Base-by-base conservation (phyloP, 2,797 vertebrate species). In the Nyctibius grandis region DNA sequence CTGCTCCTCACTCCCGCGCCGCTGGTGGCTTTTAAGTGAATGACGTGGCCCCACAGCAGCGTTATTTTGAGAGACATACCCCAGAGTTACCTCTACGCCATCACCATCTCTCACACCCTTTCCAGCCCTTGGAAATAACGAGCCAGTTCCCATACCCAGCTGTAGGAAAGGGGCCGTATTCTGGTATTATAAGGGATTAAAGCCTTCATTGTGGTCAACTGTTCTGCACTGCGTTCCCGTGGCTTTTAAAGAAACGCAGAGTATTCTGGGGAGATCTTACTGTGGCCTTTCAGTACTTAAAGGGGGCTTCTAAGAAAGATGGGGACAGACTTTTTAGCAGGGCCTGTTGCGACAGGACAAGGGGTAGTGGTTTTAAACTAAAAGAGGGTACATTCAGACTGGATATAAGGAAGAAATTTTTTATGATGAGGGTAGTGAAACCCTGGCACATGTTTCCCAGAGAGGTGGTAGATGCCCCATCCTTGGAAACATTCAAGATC, bases 41-140 rank as follows among this genome's bases (percentile, higher is more conserved):
- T 33, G 47, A 45, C 1, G 12, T 40, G 44, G 75, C 23, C 57
- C 29, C 3, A 1, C 2, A 2, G 38, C 51, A 68, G 38, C 0
- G 0, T 33, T 69, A 25, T 38, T 83, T 51, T 3, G 4, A 40
- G 36, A 42, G 51, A 9, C 6, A 5, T 23, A 8, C 20, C 51
- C n/a, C 9, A 6, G 31, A 34, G 42, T 75, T 64, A 33, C 51
- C 45, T 36, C 17, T 42, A 7, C 15, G n/a, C 23, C 22, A 2
- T n/a, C 21, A 12, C 34, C 45, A 5, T 19, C 53, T 42, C 50
- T 69, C 21, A 25, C n/a, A 5, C 2, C 7, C 15, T 34, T 45
- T 9, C 48, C 36, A 51, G 40, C 36, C 40, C 0, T 0, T 61
- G 51, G 59, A 48, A 45, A 3, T 40, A 33, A n/a, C 0, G 1